A percentile compares a stretch with the other conserved stretches of the same genome.
Evolutionary conservation across 2,113 vertebrate genomes (phyloP).

Genomic region (Oplegnathus fasciatus): DNA sequence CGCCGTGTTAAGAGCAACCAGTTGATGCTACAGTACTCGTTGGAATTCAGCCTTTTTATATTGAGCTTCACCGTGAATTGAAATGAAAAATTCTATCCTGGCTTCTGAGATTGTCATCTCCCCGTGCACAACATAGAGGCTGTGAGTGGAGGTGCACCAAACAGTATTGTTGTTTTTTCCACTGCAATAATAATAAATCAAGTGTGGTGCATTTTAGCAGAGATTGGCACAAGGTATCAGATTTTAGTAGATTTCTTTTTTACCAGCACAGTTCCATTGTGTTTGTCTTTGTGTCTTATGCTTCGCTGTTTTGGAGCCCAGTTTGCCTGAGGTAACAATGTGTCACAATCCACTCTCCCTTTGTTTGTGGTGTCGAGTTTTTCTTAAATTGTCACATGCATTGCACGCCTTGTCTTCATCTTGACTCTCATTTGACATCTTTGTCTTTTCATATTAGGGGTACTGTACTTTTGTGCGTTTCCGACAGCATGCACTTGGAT

Average conservation of each 20-base stretch:
- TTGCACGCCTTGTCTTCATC: constrained; percentile 6
- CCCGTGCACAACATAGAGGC: not conserved
- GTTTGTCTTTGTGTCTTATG: constrained; percentile 19
- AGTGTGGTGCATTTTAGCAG: constrained; percentile 17
- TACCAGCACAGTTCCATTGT: not conserved
- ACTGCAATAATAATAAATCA: constrained; percentile 50
- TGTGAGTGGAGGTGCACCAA: not conserved
- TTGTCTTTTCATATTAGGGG: constrained; percentile 2
- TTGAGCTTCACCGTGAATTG: constrained; percentile 48
- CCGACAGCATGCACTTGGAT: constrained; percentile 2
- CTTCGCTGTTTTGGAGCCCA: not conserved
- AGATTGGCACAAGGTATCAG: constrained; percentile 17
- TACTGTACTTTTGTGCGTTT: not conserved
- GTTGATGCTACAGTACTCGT: constrained; percentile 59
- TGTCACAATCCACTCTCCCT: constrained; percentile 17
- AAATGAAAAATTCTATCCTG: constrained; percentile 52
- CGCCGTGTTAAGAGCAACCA: constrained; percentile 56
- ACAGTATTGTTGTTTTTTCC: constrained; percentile 46
- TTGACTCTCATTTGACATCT: constrained; percentile 9
- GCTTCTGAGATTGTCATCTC: constrained; percentile 45
- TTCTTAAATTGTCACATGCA: constrained; percentile 34
- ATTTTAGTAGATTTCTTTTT: constrained; percentile 6
- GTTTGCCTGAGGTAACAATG: constrained; percentile 29
- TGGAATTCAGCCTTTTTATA: constrained; percentile 42
- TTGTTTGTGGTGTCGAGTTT: constrained; percentile 18